Conservation (phyloP, 2,888 invertebrate species). For the Microchrysa polita region DNA sequence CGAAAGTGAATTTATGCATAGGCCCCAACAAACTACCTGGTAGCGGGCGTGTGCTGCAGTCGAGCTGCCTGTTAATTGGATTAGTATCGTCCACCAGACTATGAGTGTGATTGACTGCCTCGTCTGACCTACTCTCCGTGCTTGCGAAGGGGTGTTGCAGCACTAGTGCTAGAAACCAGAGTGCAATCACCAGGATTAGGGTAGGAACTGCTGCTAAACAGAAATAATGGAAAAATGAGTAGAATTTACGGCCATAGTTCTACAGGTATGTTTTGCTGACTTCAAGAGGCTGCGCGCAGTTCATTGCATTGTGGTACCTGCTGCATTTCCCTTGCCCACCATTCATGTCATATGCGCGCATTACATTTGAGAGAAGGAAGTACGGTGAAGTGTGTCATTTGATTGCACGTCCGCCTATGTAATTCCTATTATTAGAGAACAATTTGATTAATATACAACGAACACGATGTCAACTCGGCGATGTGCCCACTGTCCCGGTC, state of each 20-base stretch:
- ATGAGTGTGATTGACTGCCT: background rate
- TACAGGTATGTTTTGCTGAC: background rate
- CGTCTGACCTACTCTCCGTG: constrained; percentile 12
- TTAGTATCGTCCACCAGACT: constrained; percentile 19
- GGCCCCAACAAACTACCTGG: background rate
- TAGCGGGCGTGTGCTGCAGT: too few species aligned
- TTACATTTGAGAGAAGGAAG: background rate
- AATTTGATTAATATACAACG: too few species aligned
- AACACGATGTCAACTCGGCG: too few species aligned
- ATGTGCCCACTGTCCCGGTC: too few species aligned
- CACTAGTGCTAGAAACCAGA: background rate
- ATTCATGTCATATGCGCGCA: background rate
- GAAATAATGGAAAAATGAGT: background rate
- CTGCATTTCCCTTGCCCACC: too few species aligned
- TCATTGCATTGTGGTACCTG: background rate
- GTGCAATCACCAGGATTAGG: constrained; percentile 10
- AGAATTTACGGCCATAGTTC: constrained; percentile 13
- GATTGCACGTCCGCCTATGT: background rate
- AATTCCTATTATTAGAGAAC: too few species aligned
- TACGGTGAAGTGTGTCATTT: background rate
- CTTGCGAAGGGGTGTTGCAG: background rate
- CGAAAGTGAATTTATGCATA: background rate
- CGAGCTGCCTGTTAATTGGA: constrained; percentile 27
- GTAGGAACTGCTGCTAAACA: constrained; percentile 38
- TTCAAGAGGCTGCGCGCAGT: constrained; percentile 7